Base-by-base conservation (phyloP, 30 jellyfish, hydroid and myxozoan species). In the Morbakka virulenta region DNA sequence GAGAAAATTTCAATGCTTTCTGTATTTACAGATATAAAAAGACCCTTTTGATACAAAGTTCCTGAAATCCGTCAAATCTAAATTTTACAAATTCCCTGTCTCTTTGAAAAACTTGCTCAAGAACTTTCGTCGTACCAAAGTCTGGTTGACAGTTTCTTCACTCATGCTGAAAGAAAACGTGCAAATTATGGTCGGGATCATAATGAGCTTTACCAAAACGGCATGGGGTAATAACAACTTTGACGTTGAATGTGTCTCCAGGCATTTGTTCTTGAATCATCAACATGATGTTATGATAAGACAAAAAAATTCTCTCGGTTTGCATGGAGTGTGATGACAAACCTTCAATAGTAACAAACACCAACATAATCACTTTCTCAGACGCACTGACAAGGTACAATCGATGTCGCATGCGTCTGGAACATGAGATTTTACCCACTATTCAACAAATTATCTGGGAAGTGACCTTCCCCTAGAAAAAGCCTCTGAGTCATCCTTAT, bases 111-210 rank as follows among this genome's bases (percentile, higher is more conserved):
- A 69, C 71, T 69, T 69, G 23, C 82, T 34, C 82, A 69, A 67
- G 35, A 69, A 69, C 28, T 67, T 34, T 69, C 82, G 82, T 69
- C 70, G 70, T 41, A 69, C 49, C 71, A 9, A 69, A 36, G 70
- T 69, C 82, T 32, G 82, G 82, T 69, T 69, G 35, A 69, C 32
- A 74, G 74, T 32, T 72, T 72, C 76, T 72, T 72, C 57, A 74
- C 82, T 70, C 82, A 70, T 28, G 74, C 82, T 36, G 74, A 70
- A 70, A 70, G 73, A 36, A 70, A 33, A n/a, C 50, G 82, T 48
- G 73, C 82, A 70, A 70, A 35, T 36, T 41, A 68, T 70, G 82
- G 82, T 69, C 82, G 73, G 73, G 82, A 70, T 70, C 82, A 70
- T 70, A 70, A 36, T 70, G 73, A 70, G 82, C 82, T 70, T 68